Percentiles rank a stretch among this genome's conserved stretches.
Conservation (phyloP, 1,140 invertebrate genomes). For the Odontomachus brunneus region DNA sequence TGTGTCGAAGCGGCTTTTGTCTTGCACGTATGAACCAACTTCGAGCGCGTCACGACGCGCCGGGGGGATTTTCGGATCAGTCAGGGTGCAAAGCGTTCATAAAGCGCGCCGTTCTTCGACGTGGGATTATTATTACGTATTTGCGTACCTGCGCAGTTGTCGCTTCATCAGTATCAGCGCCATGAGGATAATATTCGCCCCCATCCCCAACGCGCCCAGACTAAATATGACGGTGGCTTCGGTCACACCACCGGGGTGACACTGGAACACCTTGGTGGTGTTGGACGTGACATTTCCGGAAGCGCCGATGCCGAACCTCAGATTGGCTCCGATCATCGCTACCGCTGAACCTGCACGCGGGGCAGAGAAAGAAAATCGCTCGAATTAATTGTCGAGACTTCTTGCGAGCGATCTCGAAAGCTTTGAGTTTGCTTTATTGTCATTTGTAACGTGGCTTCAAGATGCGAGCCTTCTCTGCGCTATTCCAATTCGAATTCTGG, state of each 20-base stretch:
- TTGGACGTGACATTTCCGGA: slow-evolving; percentile 89
- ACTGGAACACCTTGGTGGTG: slow-evolving; percentile 90
- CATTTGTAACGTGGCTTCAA: too few species aligned
- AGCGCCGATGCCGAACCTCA: slow-evolving; percentile 89
- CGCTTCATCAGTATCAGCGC: slow-evolving; percentile 91
- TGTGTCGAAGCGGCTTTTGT: background rate
- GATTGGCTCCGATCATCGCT: slow-evolving; percentile 92
- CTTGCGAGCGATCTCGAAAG: background rate
- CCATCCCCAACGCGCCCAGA: slow-evolving; percentile 92
- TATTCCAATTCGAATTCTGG: too few species aligned
- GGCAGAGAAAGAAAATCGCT: background rate
- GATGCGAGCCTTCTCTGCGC: too few species aligned
- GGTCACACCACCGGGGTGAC: slow-evolving; percentile 92
- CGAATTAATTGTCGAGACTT: background rate
- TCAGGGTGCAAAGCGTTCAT: background rate
- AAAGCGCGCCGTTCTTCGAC: slow-evolving; percentile 18
- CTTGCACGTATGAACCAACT: background rate
- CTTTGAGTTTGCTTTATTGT: background rate
- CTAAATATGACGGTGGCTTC: slow-evolving; percentile 92
- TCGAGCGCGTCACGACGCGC: slow-evolving; percentile 1
- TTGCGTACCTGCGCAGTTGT: slow-evolving; percentile 89
- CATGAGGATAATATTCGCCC: slow-evolving; percentile 93
- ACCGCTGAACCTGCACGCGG: slow-evolving; percentile 87
- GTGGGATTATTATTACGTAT: background rate
- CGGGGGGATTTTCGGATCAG: background rate